Evolutionary conservation across 2,113 vertebrate genomes (phyloP).

Genomic region (Neolamprologus longior): DNA sequence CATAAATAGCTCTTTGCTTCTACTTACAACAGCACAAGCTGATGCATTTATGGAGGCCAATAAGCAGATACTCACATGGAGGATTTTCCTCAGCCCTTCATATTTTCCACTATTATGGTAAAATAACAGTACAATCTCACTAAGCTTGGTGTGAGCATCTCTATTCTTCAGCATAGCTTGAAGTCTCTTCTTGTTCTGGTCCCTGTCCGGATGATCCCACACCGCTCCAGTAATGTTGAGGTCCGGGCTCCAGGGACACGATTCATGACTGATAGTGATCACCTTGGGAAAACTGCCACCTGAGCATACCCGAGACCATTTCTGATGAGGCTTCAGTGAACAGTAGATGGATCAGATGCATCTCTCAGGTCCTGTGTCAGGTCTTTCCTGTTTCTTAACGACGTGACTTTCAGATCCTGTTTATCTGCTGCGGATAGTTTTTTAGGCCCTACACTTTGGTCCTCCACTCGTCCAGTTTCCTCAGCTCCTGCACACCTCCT

Average conservation of each 20-base stretch:
- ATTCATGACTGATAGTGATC: not conserved
- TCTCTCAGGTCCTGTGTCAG: not conserved
- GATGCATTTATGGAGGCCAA: not conserved
- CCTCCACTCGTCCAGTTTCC: not conserved
- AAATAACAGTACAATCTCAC: not conserved
- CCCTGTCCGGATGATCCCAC: not conserved
- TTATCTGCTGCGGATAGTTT: not conserved
- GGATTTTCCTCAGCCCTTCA: not conserved
- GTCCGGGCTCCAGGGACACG: not conserved
- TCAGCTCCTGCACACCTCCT: not conserved
- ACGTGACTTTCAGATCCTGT: not conserved
- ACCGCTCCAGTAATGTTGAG: not conserved
- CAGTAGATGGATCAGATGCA: not conserved
- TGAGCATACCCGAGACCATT: not conserved
- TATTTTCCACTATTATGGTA: not conserved
- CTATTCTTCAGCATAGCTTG: not conserved
- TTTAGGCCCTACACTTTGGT: not conserved
- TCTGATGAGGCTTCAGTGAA: not conserved
- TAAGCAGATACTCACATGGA: not conserved
- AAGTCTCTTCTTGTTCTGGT: not conserved
- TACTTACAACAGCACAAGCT: rapidly evolving
- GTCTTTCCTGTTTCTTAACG: not conserved
- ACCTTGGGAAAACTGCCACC: not conserved
- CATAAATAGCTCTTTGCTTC: not conserved
- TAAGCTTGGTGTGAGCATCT: not conserved